Evolutionary conservation across 2,113 vertebrate genomes (phyloP), one percentile per base, ranked within the genome.

Genomic region (Piprites chloris): DNA sequence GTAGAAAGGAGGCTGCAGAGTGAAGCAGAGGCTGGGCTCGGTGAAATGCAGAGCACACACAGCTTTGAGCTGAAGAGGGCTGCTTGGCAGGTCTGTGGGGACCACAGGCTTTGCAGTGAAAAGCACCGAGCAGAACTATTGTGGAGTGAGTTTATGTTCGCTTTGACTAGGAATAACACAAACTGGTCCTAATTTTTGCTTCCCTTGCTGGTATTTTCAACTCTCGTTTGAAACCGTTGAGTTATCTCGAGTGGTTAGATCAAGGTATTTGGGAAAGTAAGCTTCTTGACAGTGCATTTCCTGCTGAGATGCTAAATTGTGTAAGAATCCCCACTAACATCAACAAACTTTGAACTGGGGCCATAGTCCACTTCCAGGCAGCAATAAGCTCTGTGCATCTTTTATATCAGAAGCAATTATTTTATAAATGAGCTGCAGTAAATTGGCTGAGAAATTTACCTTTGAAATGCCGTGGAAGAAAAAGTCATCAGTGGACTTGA

Each of bases 391-490:
- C 42, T 85, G 63, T 52, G 44, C 19, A 12, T 94, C 87, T 94
- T 91, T 90, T 63, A 47, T 85, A 92, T 95, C 59, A 65, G 78
- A 93, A 87, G 15, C 32, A 94, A 46, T 92, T 62, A 86, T 76
- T 92, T 96, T 82, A 49, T 55, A 86, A 24, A 71, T 90, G 52
- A 91, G 28, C 63, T 93, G 23, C 78, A 85, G 81, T 35, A 71
- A 94, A 47, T 49, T 87, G 50, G 11, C 44, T 74, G 42, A 88
- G 55, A 93, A 44, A 17, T 62, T 76, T 87, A 81, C 56, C 47
- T 84, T 89, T 72, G 13, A 63, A 39, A 35, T 61, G 20, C 13
- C 15, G 27, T 59, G 33, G 5, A 85, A 35, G 33, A 47, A 88
- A 69, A 77, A 74, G 44, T 17, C 4, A 37, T 56, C 42, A 49